Base-by-base conservation (phyloP, 2,113 vertebrate species). In the Saimiri boliviensis region DNA sequence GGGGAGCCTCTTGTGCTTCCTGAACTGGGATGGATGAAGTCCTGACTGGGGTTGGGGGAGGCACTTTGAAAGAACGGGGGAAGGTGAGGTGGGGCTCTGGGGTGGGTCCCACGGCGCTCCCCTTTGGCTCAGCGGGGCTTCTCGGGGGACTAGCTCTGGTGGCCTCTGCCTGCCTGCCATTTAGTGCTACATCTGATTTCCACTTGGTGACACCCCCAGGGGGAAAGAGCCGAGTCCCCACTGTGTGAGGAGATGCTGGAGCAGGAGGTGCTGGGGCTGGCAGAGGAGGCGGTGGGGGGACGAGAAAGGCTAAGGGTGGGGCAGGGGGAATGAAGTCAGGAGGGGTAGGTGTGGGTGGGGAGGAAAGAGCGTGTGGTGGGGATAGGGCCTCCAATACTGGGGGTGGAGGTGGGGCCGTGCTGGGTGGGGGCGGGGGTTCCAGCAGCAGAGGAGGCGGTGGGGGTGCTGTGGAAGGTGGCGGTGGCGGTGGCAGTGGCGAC, bases 61-160 rank as follows among this genome's bases (percentile, higher is more conserved):
- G 98, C 91, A 98, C 97, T 96, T 99, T 99, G 94, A 98, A 98
- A 2, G 98, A 98, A 47, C 98, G 98, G 84, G 99, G 98, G 77
- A 98, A 98, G 81, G 98, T 98, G 47, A 98, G 98, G 73, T 98
- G 98, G 52, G 98, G 96, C 49, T 98, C 97, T 96, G 0, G 96
- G 97, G 97, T 92, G 52, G 54, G 71, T 45, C 97, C 98, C 63
- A 96, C 85, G 63, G 98, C 93, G 25, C 40, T 95, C 35, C 70
- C 96, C 79, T 96, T 98, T 37, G 94, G 98, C 5, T 97, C 97
- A 8, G 42, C 79, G 2, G 91, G 91, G 11, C 87, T 91, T 80
- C 91, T 77, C 0, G 92, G 90, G 1, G 97, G 45, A 40, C 91
- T 77, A 17, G 89, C 74, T 0, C 95, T 97, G 98, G 95, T 98